Evolutionary conservation across 2,797 vertebrate species (phyloP), one percentile per base, ranked within the genome.

Genomic region (Mus spretus): DNA sequence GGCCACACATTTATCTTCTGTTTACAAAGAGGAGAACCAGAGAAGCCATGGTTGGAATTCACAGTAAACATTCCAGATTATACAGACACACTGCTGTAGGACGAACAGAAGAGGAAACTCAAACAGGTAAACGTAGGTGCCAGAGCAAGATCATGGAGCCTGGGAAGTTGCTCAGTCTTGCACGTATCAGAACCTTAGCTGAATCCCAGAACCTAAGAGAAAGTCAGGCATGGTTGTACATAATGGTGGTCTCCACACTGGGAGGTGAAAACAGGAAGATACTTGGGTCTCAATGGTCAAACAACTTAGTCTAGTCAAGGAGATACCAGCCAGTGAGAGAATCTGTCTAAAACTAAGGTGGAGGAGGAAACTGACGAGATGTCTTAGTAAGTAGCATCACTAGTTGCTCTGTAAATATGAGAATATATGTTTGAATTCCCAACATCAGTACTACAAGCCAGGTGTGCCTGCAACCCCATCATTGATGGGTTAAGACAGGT

Each of bases 91-190:
- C 9, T 3, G 3, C 63, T 78, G 50, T 59, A 79, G 61, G 19
- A 86, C n/a, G 82, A 65, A 40, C 57, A 63, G 86, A 87, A 88
- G 47, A 86, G 17, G 70, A 92, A 97, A 97, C 89, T 47, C 40
- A 86, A 85, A 86, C 26, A 70, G 81, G 20, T 3, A 26, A 92
- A 89, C 6, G 70, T 40, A 90, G 12, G n/a, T 75, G 20, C 44
- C 40, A 82, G 28, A 65, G 95, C 91, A 92, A 92, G 63, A 55
- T n/a, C 53, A 12, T 6, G 50, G 47, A 24, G 31, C 15, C 78
- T 53, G 31, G 17, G 17, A 55, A 34, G 50, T 12, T 22, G 31
- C 31, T 80, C 34, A 55, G 78, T n/a, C 75, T 50, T 31, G 44
- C 13, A 31, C 31, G 75, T 26, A 78, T 78, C 28, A 78, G 13